phyloP scores from a whole-genome alignment of 2,797 vertebrate genomes.

The Semaprochilodus insignis region DNA sequence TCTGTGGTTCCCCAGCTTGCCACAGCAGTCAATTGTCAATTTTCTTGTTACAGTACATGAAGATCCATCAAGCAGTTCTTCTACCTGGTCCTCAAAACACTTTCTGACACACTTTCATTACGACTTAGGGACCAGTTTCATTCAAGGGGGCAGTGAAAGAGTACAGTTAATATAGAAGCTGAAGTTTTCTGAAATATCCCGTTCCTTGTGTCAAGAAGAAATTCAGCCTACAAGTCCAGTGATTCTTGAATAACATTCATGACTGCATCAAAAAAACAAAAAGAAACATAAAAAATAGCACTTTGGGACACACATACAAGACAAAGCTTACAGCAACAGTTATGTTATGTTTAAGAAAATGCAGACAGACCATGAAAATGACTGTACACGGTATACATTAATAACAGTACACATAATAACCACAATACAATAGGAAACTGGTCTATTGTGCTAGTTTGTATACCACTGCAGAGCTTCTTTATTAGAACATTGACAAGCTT shows the following conservation, averaged over 20 bases:
- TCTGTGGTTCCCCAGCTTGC: no score
- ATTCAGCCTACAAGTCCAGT: neutral
- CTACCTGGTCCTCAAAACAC: neutral
- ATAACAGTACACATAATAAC: neutral
- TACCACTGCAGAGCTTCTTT: no score
- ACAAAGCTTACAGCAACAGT: no score
- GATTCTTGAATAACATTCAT: neutral
- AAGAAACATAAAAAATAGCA: neutral
- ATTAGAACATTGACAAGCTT: no score
- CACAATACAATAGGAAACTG: neutral
- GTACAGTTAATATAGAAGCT: neutral
- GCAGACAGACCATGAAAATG: no score
- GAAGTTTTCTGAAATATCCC: neutral
- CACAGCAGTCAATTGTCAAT: no score
- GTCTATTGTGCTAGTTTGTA: neutral
- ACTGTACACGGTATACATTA: no score
- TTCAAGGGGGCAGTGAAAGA: constrained; percentile 6
- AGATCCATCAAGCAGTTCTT: neutral
- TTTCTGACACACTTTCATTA: constrained; percentile 13
- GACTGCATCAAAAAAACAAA: neutral
- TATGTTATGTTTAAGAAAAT: neutral
- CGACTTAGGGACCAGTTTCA: neutral
- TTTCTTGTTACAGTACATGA: no score
- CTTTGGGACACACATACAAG: no score
- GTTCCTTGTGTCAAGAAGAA: neutral